These are phyloP conservation scores for Sminthurinus aureus DNA, from an alignment of 2,888 invertebrate species.

Conservation along the genomic window DNA sequence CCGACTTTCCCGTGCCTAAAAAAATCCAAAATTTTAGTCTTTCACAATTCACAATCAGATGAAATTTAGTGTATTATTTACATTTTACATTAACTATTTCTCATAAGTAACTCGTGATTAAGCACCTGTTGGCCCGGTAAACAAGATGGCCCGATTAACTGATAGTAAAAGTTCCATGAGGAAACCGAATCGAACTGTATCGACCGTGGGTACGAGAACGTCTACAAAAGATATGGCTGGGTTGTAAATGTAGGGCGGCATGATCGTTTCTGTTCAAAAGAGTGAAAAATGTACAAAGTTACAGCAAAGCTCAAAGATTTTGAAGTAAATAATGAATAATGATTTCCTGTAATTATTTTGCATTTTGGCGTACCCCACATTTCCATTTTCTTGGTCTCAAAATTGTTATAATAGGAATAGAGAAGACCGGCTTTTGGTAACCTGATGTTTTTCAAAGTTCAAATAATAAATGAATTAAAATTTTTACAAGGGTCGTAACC, in stretches of 20 bases:
- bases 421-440: slow-evolving; percentile 74
- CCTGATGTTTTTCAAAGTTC: slow-evolving; percentile 68
- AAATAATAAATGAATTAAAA: too few relatives aligned
- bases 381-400: slow-evolving; percentile 74
- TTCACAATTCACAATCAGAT: too few relatives aligned
- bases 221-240: slow-evolving; percentile 81
- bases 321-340: background rate
- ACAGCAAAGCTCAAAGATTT: background rate
- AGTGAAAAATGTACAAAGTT: background rate
- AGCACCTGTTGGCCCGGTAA: slow-evolving; percentile 85
- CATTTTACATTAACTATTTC: too few relatives aligned
- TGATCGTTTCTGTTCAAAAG: slow-evolving; percentile 67
- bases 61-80: too few relatives aligned
- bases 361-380: slow-evolving; percentile 68
- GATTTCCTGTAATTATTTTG: background rate
- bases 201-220: slow-evolving; percentile 88
- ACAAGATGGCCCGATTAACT: slow-evolving; percentile 79
- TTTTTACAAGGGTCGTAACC: background rate
- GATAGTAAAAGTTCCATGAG: slow-evolving; percentile 78
- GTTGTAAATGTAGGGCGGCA: slow-evolving; percentile 77
- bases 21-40: background rate
- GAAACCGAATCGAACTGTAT: slow-evolving; percentile 86
- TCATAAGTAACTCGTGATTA: too few relatives aligned
- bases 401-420: slow-evolving; percentile 81
- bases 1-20: slow-evolving; percentile 87